Evolutionary conservation across 2,888 invertebrate species (phyloP).

Genomic region (Trachelus troglodyta): DNA sequence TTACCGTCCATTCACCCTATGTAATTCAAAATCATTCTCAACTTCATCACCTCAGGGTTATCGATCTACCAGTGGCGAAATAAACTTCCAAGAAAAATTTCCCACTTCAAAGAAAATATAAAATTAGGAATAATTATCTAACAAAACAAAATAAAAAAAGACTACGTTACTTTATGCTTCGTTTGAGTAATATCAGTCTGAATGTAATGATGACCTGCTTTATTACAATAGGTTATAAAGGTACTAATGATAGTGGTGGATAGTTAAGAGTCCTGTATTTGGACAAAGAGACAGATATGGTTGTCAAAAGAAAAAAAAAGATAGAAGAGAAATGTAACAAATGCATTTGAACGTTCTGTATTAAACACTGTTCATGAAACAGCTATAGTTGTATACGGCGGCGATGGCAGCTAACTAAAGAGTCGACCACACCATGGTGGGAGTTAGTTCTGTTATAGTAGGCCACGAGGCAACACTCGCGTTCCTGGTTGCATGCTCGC

Average conservation of each 20-base stretch:
- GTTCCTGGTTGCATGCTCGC: constrained; percentile 51
- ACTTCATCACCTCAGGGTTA: not conserved
- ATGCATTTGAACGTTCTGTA: not conserved
- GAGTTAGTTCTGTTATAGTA: constrained; percentile 67
- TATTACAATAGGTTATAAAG: not conserved
- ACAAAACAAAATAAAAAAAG: not conserved
- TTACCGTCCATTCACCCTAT: not conserved
- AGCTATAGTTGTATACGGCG: constrained; percentile 26
- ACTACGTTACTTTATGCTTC: not conserved
- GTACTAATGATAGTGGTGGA: not conserved
- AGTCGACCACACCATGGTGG: constrained; percentile 51
- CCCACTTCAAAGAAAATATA: not conserved
- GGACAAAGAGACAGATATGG: not conserved
- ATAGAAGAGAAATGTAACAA: not conserved
- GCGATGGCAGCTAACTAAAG: constrained; percentile 36
- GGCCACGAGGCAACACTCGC: constrained; percentile 63
- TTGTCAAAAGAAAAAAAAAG: not conserved
- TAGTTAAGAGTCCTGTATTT: not conserved
- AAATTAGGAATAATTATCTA: not conserved
- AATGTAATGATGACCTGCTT: not conserved
- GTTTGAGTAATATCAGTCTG: not conserved
- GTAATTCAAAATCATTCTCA: not conserved
- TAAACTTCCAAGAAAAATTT: not conserved
- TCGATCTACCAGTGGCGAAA: not conserved
- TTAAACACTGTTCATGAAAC: constrained; percentile 52